Evolutionary conservation across 2,113 vertebrate species (phyloP).

Genomic region (Lates calcarifer): DNA sequence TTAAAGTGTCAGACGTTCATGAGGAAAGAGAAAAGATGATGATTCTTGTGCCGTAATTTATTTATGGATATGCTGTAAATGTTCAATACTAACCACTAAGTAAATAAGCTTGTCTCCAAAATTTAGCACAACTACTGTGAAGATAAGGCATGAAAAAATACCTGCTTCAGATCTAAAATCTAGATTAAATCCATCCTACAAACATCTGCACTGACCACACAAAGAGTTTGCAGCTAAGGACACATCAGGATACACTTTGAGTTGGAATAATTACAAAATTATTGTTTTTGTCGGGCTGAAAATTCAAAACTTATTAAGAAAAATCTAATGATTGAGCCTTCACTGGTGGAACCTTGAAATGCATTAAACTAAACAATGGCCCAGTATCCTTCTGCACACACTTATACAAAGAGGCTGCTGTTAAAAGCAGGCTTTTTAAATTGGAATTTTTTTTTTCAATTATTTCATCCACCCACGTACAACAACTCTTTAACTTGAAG

Average conservation of each 20-base stretch:
- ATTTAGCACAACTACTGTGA: background rate
- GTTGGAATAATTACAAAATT: too few species aligned
- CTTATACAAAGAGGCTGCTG: background rate
- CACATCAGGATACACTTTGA: too few species aligned
- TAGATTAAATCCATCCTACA: too few species aligned
- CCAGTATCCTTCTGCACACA: background rate
- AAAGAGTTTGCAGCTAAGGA: too few species aligned
- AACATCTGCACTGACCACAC: too few species aligned
- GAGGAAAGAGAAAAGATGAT: background rate
- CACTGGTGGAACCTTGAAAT: background rate
- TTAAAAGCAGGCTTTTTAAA: background rate
- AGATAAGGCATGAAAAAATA: too few species aligned
- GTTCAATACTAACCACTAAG: background rate
- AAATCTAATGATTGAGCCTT: too few species aligned
- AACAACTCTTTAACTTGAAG: background rate
- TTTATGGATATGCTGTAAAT: too few species aligned
- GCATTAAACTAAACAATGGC: background rate
- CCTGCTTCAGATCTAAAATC: background rate
- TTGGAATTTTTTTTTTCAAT: background rate
- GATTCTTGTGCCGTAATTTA: too few species aligned
- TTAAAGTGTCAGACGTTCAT: background rate
- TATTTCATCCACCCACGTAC: background rate
- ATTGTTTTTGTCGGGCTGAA: too few species aligned
- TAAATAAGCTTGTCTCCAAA: too few species aligned
- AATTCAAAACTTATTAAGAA: too few species aligned